A percentile compares a stretch with the other conserved stretches of the same genome.
phyloP scores from a whole-genome alignment of 2,113 vertebrate genomes.

The Himantopus leucocephalus region DNA sequence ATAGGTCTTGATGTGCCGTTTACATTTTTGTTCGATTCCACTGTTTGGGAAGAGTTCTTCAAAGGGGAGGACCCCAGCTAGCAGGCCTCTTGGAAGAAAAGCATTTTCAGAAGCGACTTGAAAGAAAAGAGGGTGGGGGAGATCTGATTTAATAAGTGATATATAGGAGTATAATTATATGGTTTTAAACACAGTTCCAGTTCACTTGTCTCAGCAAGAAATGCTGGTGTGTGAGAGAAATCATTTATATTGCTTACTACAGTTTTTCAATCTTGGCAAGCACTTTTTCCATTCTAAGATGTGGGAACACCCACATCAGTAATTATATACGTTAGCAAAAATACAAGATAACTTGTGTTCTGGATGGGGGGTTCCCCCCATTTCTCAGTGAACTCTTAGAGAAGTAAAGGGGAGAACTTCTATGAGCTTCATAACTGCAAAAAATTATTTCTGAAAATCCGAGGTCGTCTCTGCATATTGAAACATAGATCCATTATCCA shows the following conservation, averaged over 20 bases:
- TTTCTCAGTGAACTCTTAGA: background rate
- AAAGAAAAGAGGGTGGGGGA: constrained; percentile 66
- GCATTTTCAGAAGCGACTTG: constrained; percentile 51
- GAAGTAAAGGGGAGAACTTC: background rate
- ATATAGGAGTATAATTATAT: constrained; percentile 58
- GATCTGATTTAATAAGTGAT: constrained; percentile 75
- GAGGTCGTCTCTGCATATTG: background rate
- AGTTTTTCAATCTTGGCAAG: constrained; percentile 60
- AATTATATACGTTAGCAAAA: constrained; percentile 53
- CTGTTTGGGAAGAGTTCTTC: background rate
- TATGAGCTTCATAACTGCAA: background rate
- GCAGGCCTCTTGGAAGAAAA: constrained; percentile 12
- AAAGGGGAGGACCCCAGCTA: constrained; percentile 1
- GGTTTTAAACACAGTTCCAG: constrained; percentile 54
- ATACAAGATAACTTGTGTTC: constrained; percentile 39
- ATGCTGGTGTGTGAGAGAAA: constrained; percentile 35
- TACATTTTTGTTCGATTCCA: background rate
- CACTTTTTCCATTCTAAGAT: constrained; percentile 53
- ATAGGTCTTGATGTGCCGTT: background rate
- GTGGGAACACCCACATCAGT: constrained; percentile 54
- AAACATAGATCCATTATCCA: background rate
- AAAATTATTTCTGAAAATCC: background rate
- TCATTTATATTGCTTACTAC: constrained; percentile 57
- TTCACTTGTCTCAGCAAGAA: constrained; percentile 67
- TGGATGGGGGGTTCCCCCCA: background rate